Evolutionary conservation across 92 coral and sea anemone genomes (phyloP), one percentile per base, ranked within the genome.

Genomic region (Epizoanthus scotinus): DNA sequence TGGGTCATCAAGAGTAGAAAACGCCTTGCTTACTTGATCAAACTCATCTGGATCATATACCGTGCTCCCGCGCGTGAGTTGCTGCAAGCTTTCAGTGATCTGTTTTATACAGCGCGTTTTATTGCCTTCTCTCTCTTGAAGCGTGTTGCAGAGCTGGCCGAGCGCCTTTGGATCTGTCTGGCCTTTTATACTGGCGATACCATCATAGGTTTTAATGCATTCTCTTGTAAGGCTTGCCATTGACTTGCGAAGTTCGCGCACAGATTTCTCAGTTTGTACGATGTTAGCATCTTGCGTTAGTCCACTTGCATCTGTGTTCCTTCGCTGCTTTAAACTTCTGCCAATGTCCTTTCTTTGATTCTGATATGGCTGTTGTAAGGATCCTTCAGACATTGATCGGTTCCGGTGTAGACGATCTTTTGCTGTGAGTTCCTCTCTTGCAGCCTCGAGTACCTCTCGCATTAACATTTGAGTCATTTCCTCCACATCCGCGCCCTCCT

Each of bases 401-500:
- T 57, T 19, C 42, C 21, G 55, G 18, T 14, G 13, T 53, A 42
- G 8, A 12, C 68, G 68, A 3, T 75, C 2, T 34, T 63, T 75
- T 59, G 40, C 81, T 19, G 53, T 38, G 13, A 60, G 55, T 22
- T 75, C 81, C 8, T 36, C 63, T 34, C 15, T 75, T 36, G 81
- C 81, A 21, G 81, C 81, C 20, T 59, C 12, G 20, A 44, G 36
- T 14, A 75, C 68, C 20, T 75, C 81, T n/a, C 68, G 67, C 68
- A 75, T 60, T 21, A 75, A 31, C 22, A 22, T 60, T 21, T 22
- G 25, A 34, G 81, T 36, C 25, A 60, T 34, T 24, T 38, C 68
- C n/a, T 21, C 68, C 22, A 75, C 53, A 24, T 58, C 63, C 13
- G 57, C 81, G 24, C 81, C 68, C 6, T 13, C 10, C 12, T 75